Base-by-base conservation (phyloP, 2,113 vertebrate genomes). In the Onychorhynchus coronatus region DNA sequence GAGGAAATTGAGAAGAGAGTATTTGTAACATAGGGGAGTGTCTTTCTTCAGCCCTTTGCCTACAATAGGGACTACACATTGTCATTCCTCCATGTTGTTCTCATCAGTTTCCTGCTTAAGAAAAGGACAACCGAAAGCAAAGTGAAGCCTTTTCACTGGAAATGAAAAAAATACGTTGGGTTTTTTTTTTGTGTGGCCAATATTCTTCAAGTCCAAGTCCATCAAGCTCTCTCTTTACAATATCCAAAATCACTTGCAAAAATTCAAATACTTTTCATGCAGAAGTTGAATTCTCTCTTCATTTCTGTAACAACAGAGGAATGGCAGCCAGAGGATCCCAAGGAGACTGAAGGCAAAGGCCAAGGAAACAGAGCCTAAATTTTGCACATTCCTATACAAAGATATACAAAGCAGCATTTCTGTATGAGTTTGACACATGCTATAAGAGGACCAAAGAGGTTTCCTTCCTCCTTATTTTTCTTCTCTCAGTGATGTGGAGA, bases 371-470 rank as follows among this genome's bases (percentile, higher is more conserved):
- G 18, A 81, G 20, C 15, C 20, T 27, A 71, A 42, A 55, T 70
- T 68, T 73, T 12, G 2, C 7, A 12, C 0, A 0, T 53, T 33
- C 13, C 42, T 82, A 44, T 17, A 59, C 12, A 67, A 68, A 83
- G 37, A 22, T 47, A 18, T n/a, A n/a, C n/a, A n/a, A 15, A 35
- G 39, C 17, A 44, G 53, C 27, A 18, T 75, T 82, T 91, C 53
- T 85, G 6, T 53, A 17, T 0, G 14, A 53, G n/a, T 93, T 83
- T 88, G 63, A 66, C 28, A 35, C 0, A 0, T 46, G 27, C 25
- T 55, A 8, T 20, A 59, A 33, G 22, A 55, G 3, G 19, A 44
- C 23, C 3, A 1, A 23, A 59, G 78, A 62, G 20, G 15, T 85
- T 76, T 88, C 17, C 7, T 2, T 68, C 46, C 14, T 65, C 9